Conservation (phyloP, 2,888 invertebrate species). For the Drosophila nigricruria region DNA sequence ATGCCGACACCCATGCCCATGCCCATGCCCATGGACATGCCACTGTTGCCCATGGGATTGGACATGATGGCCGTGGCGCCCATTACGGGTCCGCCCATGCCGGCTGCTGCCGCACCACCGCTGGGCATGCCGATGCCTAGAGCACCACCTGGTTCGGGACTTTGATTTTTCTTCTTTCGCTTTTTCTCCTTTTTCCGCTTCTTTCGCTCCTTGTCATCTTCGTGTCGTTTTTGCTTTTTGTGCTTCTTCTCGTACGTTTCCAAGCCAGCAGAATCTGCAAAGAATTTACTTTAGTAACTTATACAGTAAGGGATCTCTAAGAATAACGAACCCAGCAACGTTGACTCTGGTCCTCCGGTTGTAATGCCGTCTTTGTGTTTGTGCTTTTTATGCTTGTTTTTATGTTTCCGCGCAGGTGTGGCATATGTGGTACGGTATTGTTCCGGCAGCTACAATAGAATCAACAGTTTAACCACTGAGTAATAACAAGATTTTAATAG, state of each 20-base stretch:
- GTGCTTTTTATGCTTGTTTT: conserved; percentile 97
- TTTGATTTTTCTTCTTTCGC: conserved; percentile 96
- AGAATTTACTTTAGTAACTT: not conserved
- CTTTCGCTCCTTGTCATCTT: conserved; percentile 96
- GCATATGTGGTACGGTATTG: conserved; percentile 97
- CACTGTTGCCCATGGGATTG: conserved; percentile 44
- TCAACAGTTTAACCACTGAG: not conserved
- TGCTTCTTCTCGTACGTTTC: conserved; percentile 98
- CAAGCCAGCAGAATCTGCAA: conserved; percentile 88
- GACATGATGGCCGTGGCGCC: conserved; percentile 58
- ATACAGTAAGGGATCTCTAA: not conserved
- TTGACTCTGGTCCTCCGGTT: conserved; percentile 89
- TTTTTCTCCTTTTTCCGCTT: conserved; percentile 98
- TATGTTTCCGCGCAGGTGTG: conserved; percentile 96
- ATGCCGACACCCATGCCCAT: conserved; percentile 50
- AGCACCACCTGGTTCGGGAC: conserved; percentile 89
- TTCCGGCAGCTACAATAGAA: conserved; percentile 90
- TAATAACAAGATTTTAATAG: not conserved
- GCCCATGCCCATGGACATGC: conserved; percentile 43
- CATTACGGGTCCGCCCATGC: conserved; percentile 54
- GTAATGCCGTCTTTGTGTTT: conserved; percentile 95
- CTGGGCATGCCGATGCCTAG: conserved; percentile 53
- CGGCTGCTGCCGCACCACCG: conserved; percentile 44
- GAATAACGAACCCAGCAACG: conserved; percentile 88
- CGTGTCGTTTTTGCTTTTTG: conserved; percentile 96